Percentiles rank a stretch among this genome's conserved stretches.
phyloP scores from a whole-genome alignment of 2,797 vertebrate species.

The Esox masquinongy region DNA sequence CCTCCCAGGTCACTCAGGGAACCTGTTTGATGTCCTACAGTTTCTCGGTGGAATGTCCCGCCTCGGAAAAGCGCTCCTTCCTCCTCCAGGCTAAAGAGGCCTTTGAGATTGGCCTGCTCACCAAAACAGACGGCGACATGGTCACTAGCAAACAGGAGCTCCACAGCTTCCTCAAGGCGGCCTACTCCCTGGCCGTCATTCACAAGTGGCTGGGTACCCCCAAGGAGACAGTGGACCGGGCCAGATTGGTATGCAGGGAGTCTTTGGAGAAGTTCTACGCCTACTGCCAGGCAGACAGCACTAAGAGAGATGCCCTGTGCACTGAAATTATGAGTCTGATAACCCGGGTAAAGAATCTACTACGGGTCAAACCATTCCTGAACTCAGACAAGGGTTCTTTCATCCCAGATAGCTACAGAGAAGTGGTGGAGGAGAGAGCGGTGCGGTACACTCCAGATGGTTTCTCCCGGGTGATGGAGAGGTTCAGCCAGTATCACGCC shows the following conservation, averaged over 20 bases:
- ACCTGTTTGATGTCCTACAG: constrained; percentile 18
- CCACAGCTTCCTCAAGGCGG: constrained; percentile 87
- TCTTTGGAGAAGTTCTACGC: constrained; percentile 76
- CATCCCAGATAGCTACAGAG: constrained; percentile 82
- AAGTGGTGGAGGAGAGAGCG: constrained; percentile 39
- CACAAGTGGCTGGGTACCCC: constrained; percentile 76
- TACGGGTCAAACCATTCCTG: constrained; percentile 73
- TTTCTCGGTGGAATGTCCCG: constrained; percentile 6
- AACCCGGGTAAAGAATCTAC: constrained; percentile 63
- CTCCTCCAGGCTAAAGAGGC: constrained; percentile 83
- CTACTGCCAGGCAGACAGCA: constrained; percentile 65
- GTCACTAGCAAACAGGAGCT: constrained; percentile 89
- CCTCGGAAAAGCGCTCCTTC: constrained; percentile 43
- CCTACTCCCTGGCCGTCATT: constrained; percentile 80
- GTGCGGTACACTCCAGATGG: constrained; percentile 55
- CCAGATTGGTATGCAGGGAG: constrained; percentile 70
- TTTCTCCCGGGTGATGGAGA: constrained; percentile 77
- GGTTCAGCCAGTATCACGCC: constrained; percentile 82
- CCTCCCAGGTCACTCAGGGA: constrained; percentile 6
- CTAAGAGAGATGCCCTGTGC: constrained; percentile 71
- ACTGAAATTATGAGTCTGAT: constrained; percentile 79
- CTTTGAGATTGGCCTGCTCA: constrained; percentile 72
- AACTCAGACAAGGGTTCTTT: constrained; percentile 82
- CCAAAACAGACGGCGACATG: constrained; percentile 54
- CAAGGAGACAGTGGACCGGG: constrained; percentile 23